phyloP scores from a whole-genome alignment of 2,797 vertebrate genomes.

The Salmo trutta region DNA sequence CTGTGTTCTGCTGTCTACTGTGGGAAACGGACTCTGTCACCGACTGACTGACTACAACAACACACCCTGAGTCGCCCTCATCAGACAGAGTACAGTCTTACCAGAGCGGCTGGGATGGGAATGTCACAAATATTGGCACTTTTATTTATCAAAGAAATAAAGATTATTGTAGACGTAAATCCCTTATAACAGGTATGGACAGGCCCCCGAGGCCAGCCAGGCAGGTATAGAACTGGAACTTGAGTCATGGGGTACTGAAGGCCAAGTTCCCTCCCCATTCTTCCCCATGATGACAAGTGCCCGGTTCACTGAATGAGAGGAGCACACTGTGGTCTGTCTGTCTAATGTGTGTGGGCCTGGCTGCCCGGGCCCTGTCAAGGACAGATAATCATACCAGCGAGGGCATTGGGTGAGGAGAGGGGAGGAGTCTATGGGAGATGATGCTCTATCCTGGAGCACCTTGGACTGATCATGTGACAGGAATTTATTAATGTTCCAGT shows the following conservation, averaged over 20 bases:
- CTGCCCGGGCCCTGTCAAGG: constrained; percentile 24
- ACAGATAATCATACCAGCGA: constrained; percentile 32
- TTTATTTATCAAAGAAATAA: constrained; percentile 30
- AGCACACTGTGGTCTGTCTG: constrained; percentile 19
- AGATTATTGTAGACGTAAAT: background rate
- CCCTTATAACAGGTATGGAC: background rate
- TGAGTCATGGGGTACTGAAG: background rate
- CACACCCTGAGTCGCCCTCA: constrained; percentile 44
- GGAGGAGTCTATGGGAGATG: background rate
- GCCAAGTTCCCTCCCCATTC: background rate
- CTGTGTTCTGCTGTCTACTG: constrained; percentile 70
- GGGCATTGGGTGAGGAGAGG: background rate
- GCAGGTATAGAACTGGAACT: background rate
- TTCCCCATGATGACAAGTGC: constrained; percentile 13
- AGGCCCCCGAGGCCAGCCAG: background rate
- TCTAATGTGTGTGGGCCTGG: constrained; percentile 26
- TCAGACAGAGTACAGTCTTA: constrained; percentile 37
- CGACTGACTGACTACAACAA: constrained; percentile 11
- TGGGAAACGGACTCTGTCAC: constrained; percentile 18
- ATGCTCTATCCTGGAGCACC: constrained; percentile 29
- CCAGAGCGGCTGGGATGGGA: constrained; percentile 29
- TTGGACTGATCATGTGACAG: constrained; percentile 43
- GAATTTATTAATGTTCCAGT: constrained; percentile 31
- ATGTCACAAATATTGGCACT: constrained; percentile 47
- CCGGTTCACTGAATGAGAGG: constrained; percentile 49